These are phyloP conservation scores for Dione juno DNA, from an alignment of 2,888 invertebrate genomes.

Conservation along the genomic window DNA sequence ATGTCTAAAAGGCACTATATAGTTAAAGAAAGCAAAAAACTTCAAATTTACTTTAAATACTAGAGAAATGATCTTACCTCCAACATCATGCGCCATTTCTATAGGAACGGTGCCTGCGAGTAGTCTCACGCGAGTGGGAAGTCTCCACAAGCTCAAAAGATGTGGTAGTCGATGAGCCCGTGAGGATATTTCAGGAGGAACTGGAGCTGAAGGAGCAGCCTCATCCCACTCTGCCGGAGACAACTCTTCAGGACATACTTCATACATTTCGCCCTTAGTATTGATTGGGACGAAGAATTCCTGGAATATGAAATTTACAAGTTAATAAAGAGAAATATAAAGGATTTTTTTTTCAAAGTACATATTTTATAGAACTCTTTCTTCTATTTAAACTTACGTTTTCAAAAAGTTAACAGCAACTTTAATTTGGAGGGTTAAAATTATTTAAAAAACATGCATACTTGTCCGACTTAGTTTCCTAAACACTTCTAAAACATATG, in stretches of 20 bases:
- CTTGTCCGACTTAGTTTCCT: no score
- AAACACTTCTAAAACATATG: slow-evolving; percentile 19
- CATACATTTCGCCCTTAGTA: slow-evolving; percentile 89
- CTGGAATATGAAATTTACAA: slow-evolving; percentile 66
- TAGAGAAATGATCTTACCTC: slow-evolving; percentile 70
- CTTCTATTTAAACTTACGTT: no score
- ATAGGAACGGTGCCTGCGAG: slow-evolving; percentile 84
- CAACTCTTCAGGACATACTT: slow-evolving; percentile 82
- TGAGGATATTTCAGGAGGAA: slow-evolving; percentile 77
- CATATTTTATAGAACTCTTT: no score
- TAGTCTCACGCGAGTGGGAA: slow-evolving; percentile 84
- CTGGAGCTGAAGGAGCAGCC: slow-evolving; percentile 72
- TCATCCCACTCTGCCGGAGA: slow-evolving; percentile 81
- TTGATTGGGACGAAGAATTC: slow-evolving; percentile 89
- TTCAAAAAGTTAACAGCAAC: not conserved
- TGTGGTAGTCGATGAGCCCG: slow-evolving; percentile 82
- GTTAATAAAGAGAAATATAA: not conserved
- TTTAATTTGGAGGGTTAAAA: not conserved
- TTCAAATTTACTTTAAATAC: no score
- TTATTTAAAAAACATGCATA: not conserved
- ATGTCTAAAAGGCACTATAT: no score
- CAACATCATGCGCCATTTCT: slow-evolving; percentile 85
- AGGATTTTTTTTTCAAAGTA: no score
- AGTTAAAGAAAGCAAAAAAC: no score
- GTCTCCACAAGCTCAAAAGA: slow-evolving; percentile 83